A percentile compares a stretch with the other conserved stretches of the same genome.
Evolutionary conservation across 2,888 invertebrate genomes (phyloP).

Genomic region (Pteria penguin): DNA sequence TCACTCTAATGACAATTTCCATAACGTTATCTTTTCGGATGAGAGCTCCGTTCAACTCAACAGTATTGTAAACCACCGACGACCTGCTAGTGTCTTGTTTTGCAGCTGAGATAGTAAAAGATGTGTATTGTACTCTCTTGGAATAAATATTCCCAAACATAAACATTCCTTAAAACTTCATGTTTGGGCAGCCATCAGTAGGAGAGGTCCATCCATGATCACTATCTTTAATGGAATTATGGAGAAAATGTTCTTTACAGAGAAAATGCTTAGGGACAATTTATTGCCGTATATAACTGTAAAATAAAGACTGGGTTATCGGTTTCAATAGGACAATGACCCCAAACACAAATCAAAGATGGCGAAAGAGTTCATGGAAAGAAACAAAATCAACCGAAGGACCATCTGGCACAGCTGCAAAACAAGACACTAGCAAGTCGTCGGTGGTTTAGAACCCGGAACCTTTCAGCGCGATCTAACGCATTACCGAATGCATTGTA

Average conservation of each 20-base stretch:
- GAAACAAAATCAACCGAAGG: no score
- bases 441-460: no score
- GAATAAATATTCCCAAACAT: neutral
- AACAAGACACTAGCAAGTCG: no score
- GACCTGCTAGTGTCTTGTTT: no score
- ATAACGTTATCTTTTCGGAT: constrained; percentile 11
- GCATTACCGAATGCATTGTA: no score
- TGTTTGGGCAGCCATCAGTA: no score
- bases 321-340: constrained; percentile 5
- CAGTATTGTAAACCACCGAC: neutral
- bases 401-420: no score
- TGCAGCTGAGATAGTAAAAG: no score
- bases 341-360: no score
- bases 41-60: neutral
- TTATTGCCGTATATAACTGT: neutral
- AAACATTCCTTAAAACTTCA: constrained; percentile 9
- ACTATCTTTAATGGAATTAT: constrained; percentile 16
- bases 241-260: neutral
- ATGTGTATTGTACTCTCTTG: neutral
- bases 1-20: neutral
- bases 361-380: no score
- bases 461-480: no score
- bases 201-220: neutral
- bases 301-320: neutral
- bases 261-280: neutral